Evolutionary conservation across 2,797 vertebrate species (phyloP), one percentile per base, ranked within the genome.

Genomic region (Apodemus agrarius): DNA sequence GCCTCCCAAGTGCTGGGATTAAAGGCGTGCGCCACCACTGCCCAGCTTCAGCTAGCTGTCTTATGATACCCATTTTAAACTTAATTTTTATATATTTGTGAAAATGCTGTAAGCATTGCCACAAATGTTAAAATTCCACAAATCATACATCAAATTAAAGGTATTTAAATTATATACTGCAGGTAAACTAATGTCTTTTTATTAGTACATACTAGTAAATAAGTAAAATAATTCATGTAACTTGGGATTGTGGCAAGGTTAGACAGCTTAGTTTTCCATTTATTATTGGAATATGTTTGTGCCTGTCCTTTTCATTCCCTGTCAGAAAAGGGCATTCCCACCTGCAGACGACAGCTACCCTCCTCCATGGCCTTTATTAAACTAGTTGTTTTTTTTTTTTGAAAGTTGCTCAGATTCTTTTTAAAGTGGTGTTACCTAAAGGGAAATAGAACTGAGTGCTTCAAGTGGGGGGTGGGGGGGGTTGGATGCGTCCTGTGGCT

Each of bases 141-240:
- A 76, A 52, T 91, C 16, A 52, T 90, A 76, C 40, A 16, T 90
- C 24, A 76, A 93, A 67, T 14, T 79, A 67, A 91, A 24, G 79
- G 34, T 29, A 85, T 97, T 92, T 96, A 85, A 88, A 13, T 95
- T 95, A 46, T 4, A 81, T 5, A 63, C 9, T 85, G 0, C 43
- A 90, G 57, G 5, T 80, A 52, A 92, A 83, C 52, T 54, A 54
- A 54, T 54, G 14, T 54, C 69, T 37, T 72, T 7, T 72, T 74
- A 74, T 40, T 74, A 40, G 69, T 74, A 74, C 8, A 40, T 74
- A 74, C 14, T 43, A 57, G 12, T 74, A 46, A 59, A 29, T 34
- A 67, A 93, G 49, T 89, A 91, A 91, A 87, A 49, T 82, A 76
- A 37, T 87, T 69, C 17, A 74, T 4, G 37, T 85, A 78, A 21